These are phyloP conservation scores for Heliconius sara DNA, from an alignment of 2,888 invertebrate species.

Conservation along the genomic window DNA sequence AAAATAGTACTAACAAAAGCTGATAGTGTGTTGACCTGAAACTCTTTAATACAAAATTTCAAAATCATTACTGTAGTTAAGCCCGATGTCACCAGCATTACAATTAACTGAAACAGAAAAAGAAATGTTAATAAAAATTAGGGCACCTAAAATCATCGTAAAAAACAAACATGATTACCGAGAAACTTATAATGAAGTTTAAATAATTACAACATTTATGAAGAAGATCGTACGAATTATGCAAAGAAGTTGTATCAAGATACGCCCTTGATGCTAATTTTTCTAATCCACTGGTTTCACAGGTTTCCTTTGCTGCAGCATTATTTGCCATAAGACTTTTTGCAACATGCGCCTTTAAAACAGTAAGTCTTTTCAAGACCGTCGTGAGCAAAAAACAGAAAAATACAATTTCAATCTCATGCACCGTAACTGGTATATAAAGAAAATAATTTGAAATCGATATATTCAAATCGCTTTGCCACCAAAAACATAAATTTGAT, in stretches of 20 bases:
- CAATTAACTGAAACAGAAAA: constrained; percentile 59
- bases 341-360: constrained; percentile 39
- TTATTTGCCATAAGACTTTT: constrained; percentile 29
- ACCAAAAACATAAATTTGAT: background rate
- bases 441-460: constrained; percentile 21
- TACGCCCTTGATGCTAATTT: constrained; percentile 57
- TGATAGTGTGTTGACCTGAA: constrained; percentile 51
- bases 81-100: constrained; percentile 64
- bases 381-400: constrained; percentile 39
- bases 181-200: constrained; percentile 66
- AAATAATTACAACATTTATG: constrained; percentile 66
- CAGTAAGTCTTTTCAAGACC: constrained; percentile 38
- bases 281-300: constrained; percentile 53
- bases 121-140: background rate
- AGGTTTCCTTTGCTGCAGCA: background rate
- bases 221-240: constrained; percentile 65
- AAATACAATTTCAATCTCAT: constrained; percentile 44
- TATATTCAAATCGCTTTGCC: background rate
- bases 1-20: background rate
- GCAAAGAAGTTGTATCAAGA: constrained; percentile 61
- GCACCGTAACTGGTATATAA: constrained; percentile 36
- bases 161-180: constrained; percentile 55
- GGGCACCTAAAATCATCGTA: background rate
- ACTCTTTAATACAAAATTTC: constrained; percentile 58
- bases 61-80: constrained; percentile 64